Base-by-base conservation (phyloP, 1,140 invertebrate species). In the Scaptomyza graminum region DNA sequence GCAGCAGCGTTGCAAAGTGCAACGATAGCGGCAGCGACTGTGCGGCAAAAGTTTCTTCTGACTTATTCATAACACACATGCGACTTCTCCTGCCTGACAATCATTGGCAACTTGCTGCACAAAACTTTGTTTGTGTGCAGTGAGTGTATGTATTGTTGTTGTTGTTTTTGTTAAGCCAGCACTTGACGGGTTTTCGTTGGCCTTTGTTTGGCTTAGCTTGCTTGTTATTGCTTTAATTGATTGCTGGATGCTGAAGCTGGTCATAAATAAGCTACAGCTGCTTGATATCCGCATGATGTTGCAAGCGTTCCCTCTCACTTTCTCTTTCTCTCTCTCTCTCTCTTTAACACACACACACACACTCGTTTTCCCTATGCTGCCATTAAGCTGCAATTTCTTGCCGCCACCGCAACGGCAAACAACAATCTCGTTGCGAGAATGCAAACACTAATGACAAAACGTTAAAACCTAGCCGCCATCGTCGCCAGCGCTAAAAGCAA, bases 391-490 rank as follows among this genome's bases (percentile, higher is more conserved):
- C 76, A 50, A 73, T 59, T 67, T 74, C 70, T 64, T 64, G 54
- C 47, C 60, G 34, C 44, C 28, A 57, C 83, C 78, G 54, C 79
- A 79, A 64, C 83, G 75, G 66, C 83, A 87, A 88, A 82, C 82
- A 87, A 78, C 83, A 88, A 88, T 88, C 82, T 79, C 64, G 71
- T 76, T 82, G 49, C 69, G 72, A 57, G 52, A 87, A 76, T 82
- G 79, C 83, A 74, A 87, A 83, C 83, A 85, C 83, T 88, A 88
- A 88, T 88, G 83, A 88, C 83, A 88, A 88, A 88, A 88, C 88
- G 73, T 76, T 76, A 76, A 83, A 88, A 88, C 79, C 76, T 76
- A 70, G 65, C 65, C 65, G 65, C 71, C 65, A 73, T 73, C 70
- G 65, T 69, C 49, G 65, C 57, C 70, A 62, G 41, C 66, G 67